Evolutionary conservation across 2,888 invertebrate species (phyloP).

Genomic region (Alsophila aescularia): DNA sequence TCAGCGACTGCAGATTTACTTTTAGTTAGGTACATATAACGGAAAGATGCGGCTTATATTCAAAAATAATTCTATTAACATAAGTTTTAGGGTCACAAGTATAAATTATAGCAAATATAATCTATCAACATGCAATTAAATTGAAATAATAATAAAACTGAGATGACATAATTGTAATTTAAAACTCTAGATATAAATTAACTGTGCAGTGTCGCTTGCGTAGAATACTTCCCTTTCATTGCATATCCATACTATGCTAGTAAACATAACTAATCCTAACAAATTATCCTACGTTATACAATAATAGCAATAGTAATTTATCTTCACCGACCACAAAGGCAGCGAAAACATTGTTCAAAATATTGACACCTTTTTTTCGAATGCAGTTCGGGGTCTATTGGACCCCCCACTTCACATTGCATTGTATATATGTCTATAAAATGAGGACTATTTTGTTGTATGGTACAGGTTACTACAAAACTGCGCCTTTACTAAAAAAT

Average conservation of each 20-base stretch:
- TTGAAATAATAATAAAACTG: too few species aligned
- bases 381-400: constrained; percentile 56
- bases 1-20: too few species aligned
- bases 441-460: constrained; percentile 43
- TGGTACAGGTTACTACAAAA: constrained; percentile 29
- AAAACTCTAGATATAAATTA: too few species aligned
- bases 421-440: constrained; percentile 68
- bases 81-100: too few species aligned
- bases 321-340: constrained; percentile 77
- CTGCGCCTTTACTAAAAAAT: neutral
- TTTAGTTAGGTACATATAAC: too few species aligned
- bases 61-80: too few species aligned
- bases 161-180: too few species aligned
- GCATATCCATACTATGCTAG: constrained; percentile 51
- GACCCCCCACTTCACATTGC: constrained; percentile 74
- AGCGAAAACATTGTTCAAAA: constrained; percentile 79
- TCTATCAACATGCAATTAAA: too few species aligned
- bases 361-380: constrained; percentile 81
- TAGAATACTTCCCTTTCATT: too few species aligned
- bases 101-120: too few species aligned
- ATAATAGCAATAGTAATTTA: constrained; percentile 74
- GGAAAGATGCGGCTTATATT: too few species aligned
- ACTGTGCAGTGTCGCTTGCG: too few species aligned
- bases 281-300: constrained; percentile 73
- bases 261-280: constrained; percentile 62